Percentiles rank a stretch among this genome's conserved stretches.
These are phyloP conservation scores for Furnarius figulus DNA, from an alignment of 2,113 vertebrate genomes.

Conservation along the genomic window DNA sequence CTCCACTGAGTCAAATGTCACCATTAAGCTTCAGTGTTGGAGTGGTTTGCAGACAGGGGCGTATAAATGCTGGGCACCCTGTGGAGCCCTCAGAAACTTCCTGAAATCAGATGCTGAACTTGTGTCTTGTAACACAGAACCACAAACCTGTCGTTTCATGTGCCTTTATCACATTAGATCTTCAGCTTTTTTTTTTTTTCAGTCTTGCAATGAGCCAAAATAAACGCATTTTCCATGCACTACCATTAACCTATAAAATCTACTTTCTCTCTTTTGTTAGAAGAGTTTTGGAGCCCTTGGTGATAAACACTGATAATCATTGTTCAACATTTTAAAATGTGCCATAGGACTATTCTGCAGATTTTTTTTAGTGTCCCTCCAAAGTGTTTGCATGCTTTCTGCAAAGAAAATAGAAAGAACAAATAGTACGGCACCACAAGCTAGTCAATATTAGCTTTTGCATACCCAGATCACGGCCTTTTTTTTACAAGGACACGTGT, in stretches of 20 bases:
- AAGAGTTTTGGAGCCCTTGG: background rate
- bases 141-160: background rate
- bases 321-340: background rate
- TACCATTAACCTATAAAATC: background rate
- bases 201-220: background rate
- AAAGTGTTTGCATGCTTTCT: background rate
- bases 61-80: background rate
- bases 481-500: constrained; percentile 50
- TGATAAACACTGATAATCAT: background rate
- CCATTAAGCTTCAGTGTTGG: fast-evolving
- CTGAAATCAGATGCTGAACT: constrained; percentile 12
- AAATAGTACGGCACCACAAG: constrained; percentile 43
- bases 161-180: constrained; percentile 14
- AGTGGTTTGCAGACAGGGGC: background rate
- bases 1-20: background rate
- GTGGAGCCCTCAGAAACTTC: background rate
- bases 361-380: background rate
- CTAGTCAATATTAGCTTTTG: constrained; percentile 70
- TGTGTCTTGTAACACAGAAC: background rate
- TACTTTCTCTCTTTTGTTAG: background rate
- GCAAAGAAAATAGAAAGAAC: constrained; percentile 49
- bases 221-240: constrained; percentile 11
- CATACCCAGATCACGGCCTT: background rate
- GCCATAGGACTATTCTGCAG: background rate
- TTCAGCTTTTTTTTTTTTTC: background rate